Evolutionary conservation across 92 coral and sea anemone genomes (phyloP).

Genomic region (Zoanthus sansibaricus): DNA sequence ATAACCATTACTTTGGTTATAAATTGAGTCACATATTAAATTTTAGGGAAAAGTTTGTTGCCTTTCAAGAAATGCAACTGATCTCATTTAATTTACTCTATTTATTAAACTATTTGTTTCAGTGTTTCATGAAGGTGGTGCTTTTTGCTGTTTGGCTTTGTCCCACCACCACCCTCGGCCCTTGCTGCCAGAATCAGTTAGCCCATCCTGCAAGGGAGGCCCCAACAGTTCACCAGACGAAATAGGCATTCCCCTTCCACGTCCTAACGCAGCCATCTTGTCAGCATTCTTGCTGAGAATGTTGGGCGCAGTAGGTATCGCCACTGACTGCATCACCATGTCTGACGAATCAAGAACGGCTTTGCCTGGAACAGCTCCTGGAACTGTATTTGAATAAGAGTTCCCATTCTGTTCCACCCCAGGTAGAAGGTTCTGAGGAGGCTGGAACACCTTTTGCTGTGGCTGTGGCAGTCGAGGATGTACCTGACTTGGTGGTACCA

Average conservation of each 20-base stretch:
- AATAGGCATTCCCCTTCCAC: slow-evolving; percentile 81
- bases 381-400: slow-evolving; percentile 11
- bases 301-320: slow-evolving; percentile 22
- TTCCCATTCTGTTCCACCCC: slow-evolving; percentile 45
- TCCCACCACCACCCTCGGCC: slow-evolving; percentile 97
- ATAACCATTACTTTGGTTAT: too few species aligned
- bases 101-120: not conserved
- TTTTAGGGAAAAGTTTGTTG: too few species aligned
- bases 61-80: too few species aligned
- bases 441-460: slow-evolving; percentile 30
- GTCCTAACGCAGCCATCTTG: slow-evolving; percentile 73
- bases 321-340: slow-evolving; percentile 14
- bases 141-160: slow-evolving; percentile 73
- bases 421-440: slow-evolving; percentile 40
- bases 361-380: slow-evolving; percentile 19
- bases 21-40: too few species aligned
- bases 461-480: not conserved
- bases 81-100: not conserved
- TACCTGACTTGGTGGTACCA: slow-evolving; percentile 24
- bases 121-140: slow-evolving; percentile 22
- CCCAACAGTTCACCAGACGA: slow-evolving; percentile 52
- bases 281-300: slow-evolving; percentile 81
- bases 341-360: slow-evolving; percentile 27
- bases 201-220: slow-evolving; percentile 51
- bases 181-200: slow-evolving; percentile 51